These are phyloP conservation scores for Tachuris rubrigastra DNA, from an alignment of 2,113 vertebrate species.

Conservation along the genomic window DNA sequence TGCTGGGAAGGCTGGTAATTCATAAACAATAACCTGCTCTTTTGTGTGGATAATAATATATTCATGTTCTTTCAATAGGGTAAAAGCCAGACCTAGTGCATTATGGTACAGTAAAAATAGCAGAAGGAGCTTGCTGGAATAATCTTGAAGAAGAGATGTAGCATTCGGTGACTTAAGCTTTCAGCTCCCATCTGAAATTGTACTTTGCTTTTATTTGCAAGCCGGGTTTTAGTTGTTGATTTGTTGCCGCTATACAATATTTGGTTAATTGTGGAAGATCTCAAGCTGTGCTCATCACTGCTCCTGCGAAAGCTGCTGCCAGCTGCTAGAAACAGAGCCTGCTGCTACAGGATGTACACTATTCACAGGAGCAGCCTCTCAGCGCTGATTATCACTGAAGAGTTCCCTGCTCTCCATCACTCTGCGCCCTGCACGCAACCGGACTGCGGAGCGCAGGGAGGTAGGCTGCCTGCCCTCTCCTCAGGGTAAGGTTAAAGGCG, in stretches of 20 bases:
- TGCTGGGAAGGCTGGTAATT: constrained; percentile 98
- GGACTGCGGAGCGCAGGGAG: constrained; percentile 41
- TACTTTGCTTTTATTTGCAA: constrained; percentile 63
- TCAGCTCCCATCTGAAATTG: constrained; percentile 68
- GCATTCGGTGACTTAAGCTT: constrained; percentile 67
- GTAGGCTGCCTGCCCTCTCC: constrained; percentile 45
- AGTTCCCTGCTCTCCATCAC: constrained; percentile 45
- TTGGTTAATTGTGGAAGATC: constrained; percentile 75
- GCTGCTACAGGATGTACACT: constrained; percentile 67
- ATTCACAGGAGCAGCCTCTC: constrained; percentile 65
- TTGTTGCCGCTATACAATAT: constrained; percentile 65
- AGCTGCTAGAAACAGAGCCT: constrained; percentile 70
- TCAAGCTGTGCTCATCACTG: constrained; percentile 79
- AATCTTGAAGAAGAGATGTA: constrained; percentile 71
- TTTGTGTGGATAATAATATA: constrained; percentile 99
- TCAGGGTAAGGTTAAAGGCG: neutral
- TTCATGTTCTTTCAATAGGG: constrained; percentile 94
- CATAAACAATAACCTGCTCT: constrained; percentile 98
- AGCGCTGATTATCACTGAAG: constrained; percentile 48
- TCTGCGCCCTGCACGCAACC: constrained; percentile 10
- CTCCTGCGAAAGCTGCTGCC: constrained; percentile 64
- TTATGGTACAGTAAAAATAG: constrained; percentile 87
- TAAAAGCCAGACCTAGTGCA: constrained; percentile 90
- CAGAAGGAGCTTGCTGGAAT: constrained; percentile 85
- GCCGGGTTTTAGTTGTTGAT: constrained; percentile 57